A percentile compares a stretch with the other conserved stretches of the same genome.
Evolutionary conservation across 2,113 vertebrate species (phyloP).

Genomic region (Acanthochromis polyacanthus): DNA sequence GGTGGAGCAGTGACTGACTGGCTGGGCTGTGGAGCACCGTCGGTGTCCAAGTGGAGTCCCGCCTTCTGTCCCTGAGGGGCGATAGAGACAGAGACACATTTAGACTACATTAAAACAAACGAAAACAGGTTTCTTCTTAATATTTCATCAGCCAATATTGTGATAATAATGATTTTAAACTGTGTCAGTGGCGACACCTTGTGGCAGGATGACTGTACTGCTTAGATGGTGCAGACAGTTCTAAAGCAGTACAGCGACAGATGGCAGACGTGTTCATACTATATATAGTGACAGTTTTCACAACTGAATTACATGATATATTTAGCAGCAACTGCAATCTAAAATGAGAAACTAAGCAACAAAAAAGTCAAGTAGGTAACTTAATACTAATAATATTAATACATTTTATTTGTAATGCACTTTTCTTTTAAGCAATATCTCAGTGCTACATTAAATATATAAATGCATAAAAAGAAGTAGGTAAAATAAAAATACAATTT

Average conservation of each 20-base stretch:
- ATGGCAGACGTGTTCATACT: no score
- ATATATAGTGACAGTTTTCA: background rate
- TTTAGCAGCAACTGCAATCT: background rate
- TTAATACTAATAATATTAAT: background rate
- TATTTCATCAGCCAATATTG: background rate
- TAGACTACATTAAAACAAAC: background rate
- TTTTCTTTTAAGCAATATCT: no score
- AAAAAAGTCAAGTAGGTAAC: background rate
- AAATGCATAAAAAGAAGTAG: no score
- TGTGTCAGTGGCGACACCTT: conserved; percentile 31
- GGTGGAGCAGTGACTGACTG: conserved; percentile 79
- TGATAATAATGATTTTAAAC: conserved; percentile 2
- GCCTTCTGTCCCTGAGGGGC: conserved; percentile 76
- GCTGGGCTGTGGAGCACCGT: conserved; percentile 58
- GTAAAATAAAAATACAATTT: no score
- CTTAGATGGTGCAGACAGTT: background rate
- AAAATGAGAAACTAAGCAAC: background rate
- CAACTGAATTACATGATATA: background rate
- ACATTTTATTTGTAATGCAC: no score
- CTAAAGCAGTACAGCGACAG: background rate
- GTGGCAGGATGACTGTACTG: conserved; percentile 42
- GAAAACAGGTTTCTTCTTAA: background rate
- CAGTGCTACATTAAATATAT: no score
- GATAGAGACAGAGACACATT: background rate
- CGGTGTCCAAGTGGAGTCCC: conserved; percentile 75